These are phyloP conservation scores for Colletes gigas DNA, from an alignment of 1,140 invertebrate species.

Conservation along the genomic window DNA sequence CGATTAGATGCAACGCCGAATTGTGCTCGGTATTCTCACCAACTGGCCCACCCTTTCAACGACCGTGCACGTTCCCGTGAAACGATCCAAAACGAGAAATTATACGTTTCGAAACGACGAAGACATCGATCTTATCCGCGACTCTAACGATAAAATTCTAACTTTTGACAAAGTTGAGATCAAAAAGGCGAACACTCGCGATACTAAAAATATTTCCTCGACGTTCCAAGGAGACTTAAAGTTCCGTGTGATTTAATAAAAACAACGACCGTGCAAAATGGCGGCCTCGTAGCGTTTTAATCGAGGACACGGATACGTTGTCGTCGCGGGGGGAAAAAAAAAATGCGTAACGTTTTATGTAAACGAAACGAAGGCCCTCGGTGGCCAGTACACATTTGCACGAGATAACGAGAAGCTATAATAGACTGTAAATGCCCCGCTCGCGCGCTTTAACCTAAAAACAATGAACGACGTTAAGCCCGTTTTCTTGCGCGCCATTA, in stretches of 20 bases:
- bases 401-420: slow-evolving; percentile 14
- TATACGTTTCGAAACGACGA: too few species aligned
- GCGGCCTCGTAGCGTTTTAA: slow-evolving; percentile 18
- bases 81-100: too few species aligned
- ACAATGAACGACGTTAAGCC: neutral
- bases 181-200: too few species aligned
- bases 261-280: too few species aligned
- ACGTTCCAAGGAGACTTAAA: too few species aligned
- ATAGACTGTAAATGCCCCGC: neutral
- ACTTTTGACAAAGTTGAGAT: too few species aligned
- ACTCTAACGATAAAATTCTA: too few species aligned
- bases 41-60: too few species aligned
- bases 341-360: slow-evolving; percentile 42
- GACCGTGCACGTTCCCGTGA: too few species aligned
- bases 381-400: neutral
- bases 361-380: slow-evolving; percentile 31
- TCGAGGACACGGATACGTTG: slow-evolving; percentile 30
- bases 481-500: neutral
- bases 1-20: slow-evolving; percentile 52
- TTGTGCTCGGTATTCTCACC: slow-evolving; percentile 23
- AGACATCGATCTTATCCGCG: too few species aligned
- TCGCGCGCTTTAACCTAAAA: neutral
- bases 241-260: too few species aligned
- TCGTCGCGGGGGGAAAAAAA: slow-evolving; percentile 7
- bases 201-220: too few species aligned